Base-by-base conservation (phyloP, 2,797 vertebrate species). In the Cuniculus paca region DNA sequence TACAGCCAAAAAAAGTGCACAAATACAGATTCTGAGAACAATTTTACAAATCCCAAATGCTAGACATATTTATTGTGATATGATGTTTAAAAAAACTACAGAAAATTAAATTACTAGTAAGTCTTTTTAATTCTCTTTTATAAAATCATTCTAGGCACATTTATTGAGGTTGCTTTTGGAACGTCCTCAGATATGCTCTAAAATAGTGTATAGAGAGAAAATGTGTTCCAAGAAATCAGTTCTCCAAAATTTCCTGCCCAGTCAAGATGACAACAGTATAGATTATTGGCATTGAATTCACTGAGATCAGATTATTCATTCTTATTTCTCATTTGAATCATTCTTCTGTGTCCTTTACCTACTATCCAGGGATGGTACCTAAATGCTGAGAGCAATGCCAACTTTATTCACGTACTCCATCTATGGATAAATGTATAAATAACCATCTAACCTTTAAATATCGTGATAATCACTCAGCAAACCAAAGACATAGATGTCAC, bases 401-500 rank as follows among this genome's bases (percentile, higher is more conserved):
- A 87, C 79, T 84, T 5, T 85, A 87, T 92, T 95, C 88, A 89
- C 70, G 54, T 90, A 95, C 63, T 91, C 24, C 19, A 77, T 90
- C 31, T 95, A 92, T 80, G 24, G 91, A 90, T 63, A 90, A 94
- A 95, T 89, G 48, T 97, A 74, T 83, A 94, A 96, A 96, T 95
- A 96, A 96, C 75, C 56, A 72, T 91, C 96, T 97, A 96, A 95
- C 22, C 70, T 97, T 95, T 2, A 1, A 97, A 96, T 93, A 87
- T 77, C n/a, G 9, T 52, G 74, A n/a, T 94, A 96, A 96, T 96
- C 87, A 96, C 70, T 97, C 63, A 96, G 88, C 26, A 89, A 85
- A 80, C 78, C 77, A 72, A 86, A 54, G 48, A 5, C 78, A 84
- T 90, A 54, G 79, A 96, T 63, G 60, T 95, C 96, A 84, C 94